Base-by-base conservation (phyloP, 2,797 vertebrate genomes). In the Sebastolobus altivelis region DNA sequence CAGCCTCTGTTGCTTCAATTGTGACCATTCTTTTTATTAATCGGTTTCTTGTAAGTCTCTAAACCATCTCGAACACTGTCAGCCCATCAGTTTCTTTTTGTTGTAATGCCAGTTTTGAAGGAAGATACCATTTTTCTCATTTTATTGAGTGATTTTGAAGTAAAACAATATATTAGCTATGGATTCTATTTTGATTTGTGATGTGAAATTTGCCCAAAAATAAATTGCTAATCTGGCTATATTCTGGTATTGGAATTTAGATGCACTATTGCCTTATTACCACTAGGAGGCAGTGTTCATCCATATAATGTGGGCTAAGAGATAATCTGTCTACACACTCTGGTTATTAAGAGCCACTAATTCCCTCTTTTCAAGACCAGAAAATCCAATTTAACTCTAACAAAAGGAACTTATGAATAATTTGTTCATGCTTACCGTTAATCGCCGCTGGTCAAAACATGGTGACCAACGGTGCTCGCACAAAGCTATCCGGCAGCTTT, bases 261-360 rank as follows among this genome's bases (percentile, higher is more conserved):
- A 7, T 74, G 73, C 33, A 80, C 16, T 29, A 0, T 22, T 14
- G 3, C 33, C 1, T 55, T 10, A 8, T 65, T 27, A 6, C 87
- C 93, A 90, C 82, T 84, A 88, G 89, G 88, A 8, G 89, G 89
- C 83, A 83, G 70, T 83, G 65, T 80, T 54, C 3, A 14, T 72
- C 25, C 37, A 3, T 11, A 33, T 31, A 14, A 25, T 58, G 7
- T 5, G 33, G 14, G 14, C 27, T 49, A 18, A 11, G 8, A 49
- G 46, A 61, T 52, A 2, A 72, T 72, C 29, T 75, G 20, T 79
- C 54, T 22, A 67, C 1, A 35, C 5, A 65, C 54, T 84, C 25
- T 43, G 54, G 52, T 65, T 65, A 81, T 77, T 79, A 67, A 73
- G 31, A 87, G 38, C 35, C 52, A 40, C 25, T 78, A 72, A 77